Evolutionary conservation across 2,113 vertebrate species (phyloP).

Genomic region (Eulemur macaco): DNA sequence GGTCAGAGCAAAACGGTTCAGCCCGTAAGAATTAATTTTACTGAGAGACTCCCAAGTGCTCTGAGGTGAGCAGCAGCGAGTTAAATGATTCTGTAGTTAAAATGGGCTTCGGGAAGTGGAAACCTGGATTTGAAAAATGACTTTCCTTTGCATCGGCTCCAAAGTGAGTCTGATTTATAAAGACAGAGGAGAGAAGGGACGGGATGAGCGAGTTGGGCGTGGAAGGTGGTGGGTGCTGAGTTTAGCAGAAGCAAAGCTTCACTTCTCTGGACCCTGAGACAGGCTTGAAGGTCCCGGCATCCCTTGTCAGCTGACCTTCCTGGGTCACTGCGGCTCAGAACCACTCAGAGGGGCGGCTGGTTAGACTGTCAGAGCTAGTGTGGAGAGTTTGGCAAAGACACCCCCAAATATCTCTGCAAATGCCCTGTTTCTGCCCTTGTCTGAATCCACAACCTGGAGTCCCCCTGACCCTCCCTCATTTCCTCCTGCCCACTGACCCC

Average conservation of each 20-base stretch:
- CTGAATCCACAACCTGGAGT: background rate
- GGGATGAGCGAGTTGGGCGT: background rate
- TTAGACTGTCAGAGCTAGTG: background rate
- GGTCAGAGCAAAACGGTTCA: background rate
- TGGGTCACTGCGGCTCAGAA: background rate
- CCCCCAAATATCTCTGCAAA: background rate
- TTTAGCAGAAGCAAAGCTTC: background rate
- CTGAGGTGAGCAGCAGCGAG: background rate
- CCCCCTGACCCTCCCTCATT: background rate
- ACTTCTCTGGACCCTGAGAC: background rate
- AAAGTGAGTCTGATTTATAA: background rate
- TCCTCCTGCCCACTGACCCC: background rate
- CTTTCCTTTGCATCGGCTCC: background rate
- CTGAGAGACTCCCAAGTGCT: background rate
- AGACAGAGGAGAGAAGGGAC: background rate
- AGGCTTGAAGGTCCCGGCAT: background rate
- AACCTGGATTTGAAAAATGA: background rate
- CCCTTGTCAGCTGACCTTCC: rapidly evolving
- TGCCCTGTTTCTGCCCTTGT: background rate
- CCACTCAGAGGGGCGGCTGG: background rate
- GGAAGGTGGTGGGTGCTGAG: background rate
- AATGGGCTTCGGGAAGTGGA: background rate
- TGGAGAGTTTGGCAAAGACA: background rate
- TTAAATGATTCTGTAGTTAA: background rate
- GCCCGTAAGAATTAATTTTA: background rate